Evolutionary conservation across 2,797 vertebrate genomes (phyloP).

Genomic region (Cercopithecus diana): DNA sequence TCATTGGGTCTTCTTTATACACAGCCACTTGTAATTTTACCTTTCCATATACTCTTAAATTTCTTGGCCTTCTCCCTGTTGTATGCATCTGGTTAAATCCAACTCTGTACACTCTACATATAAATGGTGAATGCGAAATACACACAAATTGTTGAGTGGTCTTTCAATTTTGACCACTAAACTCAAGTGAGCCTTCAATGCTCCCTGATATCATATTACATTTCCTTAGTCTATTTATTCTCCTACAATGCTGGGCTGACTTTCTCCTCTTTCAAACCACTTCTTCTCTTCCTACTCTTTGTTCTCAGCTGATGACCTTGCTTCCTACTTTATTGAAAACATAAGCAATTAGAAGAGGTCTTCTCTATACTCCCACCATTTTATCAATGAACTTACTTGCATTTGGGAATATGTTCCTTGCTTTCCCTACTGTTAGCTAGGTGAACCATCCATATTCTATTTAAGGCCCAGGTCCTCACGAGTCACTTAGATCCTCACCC

Average conservation of each 20-base stretch:
- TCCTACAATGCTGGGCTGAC: neutral
- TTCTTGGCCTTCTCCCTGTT: neutral
- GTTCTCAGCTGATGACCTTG: neutral
- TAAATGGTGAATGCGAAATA: neutral
- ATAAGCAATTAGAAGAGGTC: neutral
- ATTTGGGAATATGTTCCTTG: neutral
- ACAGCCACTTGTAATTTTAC: neutral
- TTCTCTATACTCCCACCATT: neutral
- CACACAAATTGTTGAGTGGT: neutral
- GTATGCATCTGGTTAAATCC: neutral
- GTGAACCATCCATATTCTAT: neutral
- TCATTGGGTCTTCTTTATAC: neutral
- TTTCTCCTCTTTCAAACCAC: neutral
- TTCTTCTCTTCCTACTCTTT: neutral
- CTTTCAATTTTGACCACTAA: neutral
- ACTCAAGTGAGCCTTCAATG: neutral
- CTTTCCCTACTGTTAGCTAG: neutral
- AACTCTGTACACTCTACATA: neutral
- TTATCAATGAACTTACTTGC: neutral
- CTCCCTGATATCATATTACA: neutral
- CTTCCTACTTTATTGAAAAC: slow-evolving; percentile 5
- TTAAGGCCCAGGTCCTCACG: neutral
- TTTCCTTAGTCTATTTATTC: neutral
- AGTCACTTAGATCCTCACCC: neutral
- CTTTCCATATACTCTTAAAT: neutral